Percentiles rank a stretch among this genome's conserved stretches.
Conservation (phyloP, 2,888 invertebrate genomes). For the Drosophila merina region DNA sequence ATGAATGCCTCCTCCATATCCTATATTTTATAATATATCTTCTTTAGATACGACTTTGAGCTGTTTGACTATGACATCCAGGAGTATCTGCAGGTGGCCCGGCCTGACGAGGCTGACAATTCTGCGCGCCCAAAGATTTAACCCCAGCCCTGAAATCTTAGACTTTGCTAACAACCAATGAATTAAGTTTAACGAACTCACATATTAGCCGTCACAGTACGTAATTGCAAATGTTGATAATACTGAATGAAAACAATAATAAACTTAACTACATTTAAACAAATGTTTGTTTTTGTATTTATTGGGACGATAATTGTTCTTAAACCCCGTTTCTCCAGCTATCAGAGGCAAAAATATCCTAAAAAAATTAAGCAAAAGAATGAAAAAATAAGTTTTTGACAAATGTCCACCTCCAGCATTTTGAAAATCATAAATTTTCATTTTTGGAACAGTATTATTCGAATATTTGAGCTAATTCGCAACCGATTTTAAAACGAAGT, state of each 20-base stretch:
- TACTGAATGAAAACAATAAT: slow-evolving; percentile 66
- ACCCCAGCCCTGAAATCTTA: slow-evolving; percentile 45
- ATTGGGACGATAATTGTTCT: too few relatives aligned
- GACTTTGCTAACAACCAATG: slow-evolving; percentile 50
- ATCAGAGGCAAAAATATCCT: too few relatives aligned
- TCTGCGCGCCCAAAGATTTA: slow-evolving; percentile 54
- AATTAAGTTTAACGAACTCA: slow-evolving; percentile 55
- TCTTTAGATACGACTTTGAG: slow-evolving; percentile 90
- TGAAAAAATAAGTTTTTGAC: too few relatives aligned
- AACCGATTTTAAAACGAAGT: too few relatives aligned
- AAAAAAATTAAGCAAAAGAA: too few relatives aligned
- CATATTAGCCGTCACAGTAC: slow-evolving; percentile 73
- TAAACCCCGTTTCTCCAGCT: too few relatives aligned
- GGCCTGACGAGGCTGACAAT: slow-evolving; percentile 49
- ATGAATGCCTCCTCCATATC: background rate
- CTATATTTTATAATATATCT: background rate
- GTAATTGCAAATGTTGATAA: slow-evolving; percentile 76
- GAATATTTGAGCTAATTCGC: too few relatives aligned
- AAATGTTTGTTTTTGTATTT: background rate
- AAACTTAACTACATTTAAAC: slow-evolving; percentile 44
- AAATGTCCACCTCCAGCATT: too few relatives aligned
- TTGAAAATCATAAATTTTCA: too few relatives aligned
- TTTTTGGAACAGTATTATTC: too few relatives aligned
- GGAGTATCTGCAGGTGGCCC: slow-evolving; percentile 87
- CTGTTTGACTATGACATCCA: slow-evolving; percentile 92